phyloP scores from a whole-genome alignment of 1,140 invertebrate species.

The Anastatus disparis region DNA sequence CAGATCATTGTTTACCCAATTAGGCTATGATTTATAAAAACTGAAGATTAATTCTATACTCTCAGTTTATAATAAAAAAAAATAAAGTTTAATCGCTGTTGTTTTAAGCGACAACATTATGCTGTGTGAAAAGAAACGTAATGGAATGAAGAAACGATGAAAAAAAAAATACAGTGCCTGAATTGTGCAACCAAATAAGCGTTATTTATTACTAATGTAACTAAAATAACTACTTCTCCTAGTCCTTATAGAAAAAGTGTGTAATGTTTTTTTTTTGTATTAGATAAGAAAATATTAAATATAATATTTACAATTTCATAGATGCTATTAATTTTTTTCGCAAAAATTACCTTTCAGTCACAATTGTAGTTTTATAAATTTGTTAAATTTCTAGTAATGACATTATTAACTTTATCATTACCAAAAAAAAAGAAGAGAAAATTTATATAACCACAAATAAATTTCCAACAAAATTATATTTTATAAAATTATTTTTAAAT shows the following conservation, averaged over 20 bases:
- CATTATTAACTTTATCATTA: no score
- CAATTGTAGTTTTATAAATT: no score
- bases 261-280: slow-evolving; percentile 62
- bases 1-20: neutral
- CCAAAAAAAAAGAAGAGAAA: no score
- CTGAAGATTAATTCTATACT: neutral
- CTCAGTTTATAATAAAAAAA: neutral
- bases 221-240: slow-evolving; percentile 48
- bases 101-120: no score
- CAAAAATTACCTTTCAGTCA: no score
- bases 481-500: no score
- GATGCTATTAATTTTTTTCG: slow-evolving; percentile 35
- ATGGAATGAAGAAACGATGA: neutral
- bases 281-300: slow-evolving; percentile 55
- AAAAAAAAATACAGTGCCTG: slow-evolving; percentile 10
- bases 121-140: no score
- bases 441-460: no score
- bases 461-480: no score
- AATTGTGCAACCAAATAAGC: slow-evolving; percentile 1
- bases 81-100: no score
- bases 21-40: neutral
- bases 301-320: slow-evolving; percentile 60
- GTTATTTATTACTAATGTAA: slow-evolving; percentile 30
- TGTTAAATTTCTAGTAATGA: no score
- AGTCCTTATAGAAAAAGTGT: slow-evolving; percentile 55